Percentiles rank a stretch among this genome's conserved stretches.
Conservation (phyloP, 30 jellyfish, hydroid and myxozoan species). For the Chironex yamaguchii region DNA sequence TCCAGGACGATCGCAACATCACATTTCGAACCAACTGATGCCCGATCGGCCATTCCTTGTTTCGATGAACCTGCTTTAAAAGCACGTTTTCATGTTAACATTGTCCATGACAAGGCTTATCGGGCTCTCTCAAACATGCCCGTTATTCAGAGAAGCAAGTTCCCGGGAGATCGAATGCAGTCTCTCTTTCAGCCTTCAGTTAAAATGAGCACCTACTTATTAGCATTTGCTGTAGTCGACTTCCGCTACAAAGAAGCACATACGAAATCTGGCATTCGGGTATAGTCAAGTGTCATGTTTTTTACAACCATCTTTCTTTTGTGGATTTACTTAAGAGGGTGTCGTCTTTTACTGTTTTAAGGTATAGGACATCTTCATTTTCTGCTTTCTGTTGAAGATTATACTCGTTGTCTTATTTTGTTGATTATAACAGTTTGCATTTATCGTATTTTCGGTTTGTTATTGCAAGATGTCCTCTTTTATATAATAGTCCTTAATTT, state of each 20-base stretch:
- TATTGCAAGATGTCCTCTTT: no score
- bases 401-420: no score
- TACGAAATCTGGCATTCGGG: conserved; percentile 90
- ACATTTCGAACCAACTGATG: conserved; percentile 99
- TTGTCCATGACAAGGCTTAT: conserved; percentile 70
- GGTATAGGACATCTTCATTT: no score
- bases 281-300: not conserved
- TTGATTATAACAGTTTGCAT: no score
- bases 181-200: conserved; percentile 80
- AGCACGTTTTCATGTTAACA: conserved; percentile 82
- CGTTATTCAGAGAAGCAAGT: conserved; percentile 26
- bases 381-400: no score
- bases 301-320: not conserved
- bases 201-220: conserved; percentile 93
- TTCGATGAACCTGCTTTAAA: conserved; percentile 95
- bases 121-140: conserved; percentile 99
- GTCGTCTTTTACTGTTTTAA: no score
- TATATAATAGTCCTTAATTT: no score
- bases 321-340: no score
- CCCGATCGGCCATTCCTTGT: conserved; percentile 95
- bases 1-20: conserved; percentile 95
- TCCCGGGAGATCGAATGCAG: conserved; percentile 51
- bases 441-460: no score
- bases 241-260: conserved; percentile 77
- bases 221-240: conserved; percentile 94